Base-by-base conservation (phyloP, 2,888 invertebrate species). In the Trissolcus brochymenae region DNA sequence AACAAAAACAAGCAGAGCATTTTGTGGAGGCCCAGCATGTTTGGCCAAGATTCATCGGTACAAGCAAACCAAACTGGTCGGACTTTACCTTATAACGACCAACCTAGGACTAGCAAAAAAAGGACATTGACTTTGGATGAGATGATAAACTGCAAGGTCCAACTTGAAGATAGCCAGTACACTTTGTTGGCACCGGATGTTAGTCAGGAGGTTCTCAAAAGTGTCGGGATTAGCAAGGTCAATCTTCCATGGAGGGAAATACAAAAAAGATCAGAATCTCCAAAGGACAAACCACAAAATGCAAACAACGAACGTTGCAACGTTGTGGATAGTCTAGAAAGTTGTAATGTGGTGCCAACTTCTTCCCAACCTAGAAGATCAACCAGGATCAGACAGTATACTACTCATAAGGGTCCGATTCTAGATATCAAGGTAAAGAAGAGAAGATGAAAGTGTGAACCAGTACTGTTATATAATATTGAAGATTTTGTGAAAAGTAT, bases 391-490 rank as follows among this genome's bases (percentile, higher is more conserved):
- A 84, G 77, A 25, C 82, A 85, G 50, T 89, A 88, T 66, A 83
- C 84, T 13, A 83, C 82, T 53, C 89, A 89, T 80, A 89, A 86
- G 76, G 89, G 89, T 67, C 89, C 89, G 41, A 87, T 89, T 78
- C 84, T 89, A 80, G 87, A 88, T 79, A 86, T 89, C 71, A 88
- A 89, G 87, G 89, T 89, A 87, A 85, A 83, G 76, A 67, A 57
- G 40, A 13, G 49, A 29, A 59, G 21, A 40, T 55, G 53, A 65
- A 66, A 55, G 53, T 55, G 41, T 53, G 57, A 25, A 25, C 4
- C 21, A 21, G 21, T 25, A 25, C 4, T 25, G 25, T 25, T 25
- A 4, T 4, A 35, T 35, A 35, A 35, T 35, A 2, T 35, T 35
- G 9, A 35, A 35, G 1, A 1, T 11, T 35, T 35, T 9, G 35